These are phyloP conservation scores for Leptatherina wallacei DNA, from an alignment of 2,797 vertebrate species.

Conservation along the genomic window DNA sequence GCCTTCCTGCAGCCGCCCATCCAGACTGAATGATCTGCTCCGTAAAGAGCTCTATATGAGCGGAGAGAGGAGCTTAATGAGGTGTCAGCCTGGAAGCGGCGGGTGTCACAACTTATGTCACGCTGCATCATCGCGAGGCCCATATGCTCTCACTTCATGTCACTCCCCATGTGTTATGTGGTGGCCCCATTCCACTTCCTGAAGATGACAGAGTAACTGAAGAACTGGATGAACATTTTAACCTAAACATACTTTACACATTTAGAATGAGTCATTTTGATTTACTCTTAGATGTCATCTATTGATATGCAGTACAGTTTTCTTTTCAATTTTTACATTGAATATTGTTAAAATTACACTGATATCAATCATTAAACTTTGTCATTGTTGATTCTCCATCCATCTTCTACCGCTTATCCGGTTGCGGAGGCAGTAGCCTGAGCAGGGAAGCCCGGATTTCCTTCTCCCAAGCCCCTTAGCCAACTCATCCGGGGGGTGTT, in stretches of 20 bases:
- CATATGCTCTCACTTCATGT: constrained; percentile 29
- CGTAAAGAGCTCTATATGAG: background rate
- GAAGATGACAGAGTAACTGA: background rate
- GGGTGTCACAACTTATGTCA: constrained; percentile 40
- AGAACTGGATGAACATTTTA: background rate
- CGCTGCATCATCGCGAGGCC: constrained; percentile 19
- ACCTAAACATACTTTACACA: background rate
- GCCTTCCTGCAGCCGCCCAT: background rate
- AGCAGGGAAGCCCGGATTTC: no score
- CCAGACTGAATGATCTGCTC: constrained; percentile 2
- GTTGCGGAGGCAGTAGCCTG: no score
- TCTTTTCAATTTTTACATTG: background rate
- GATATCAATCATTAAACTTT: no score
- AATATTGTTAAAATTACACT: no score
- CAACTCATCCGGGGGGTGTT: no score
- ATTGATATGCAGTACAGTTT: background rate
- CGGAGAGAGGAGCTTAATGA: constrained; percentile 33
- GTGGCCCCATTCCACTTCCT: constrained; percentile 1
- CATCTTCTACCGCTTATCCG: no score
- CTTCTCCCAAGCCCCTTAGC: no score
- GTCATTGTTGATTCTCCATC: no score
- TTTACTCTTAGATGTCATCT: background rate
- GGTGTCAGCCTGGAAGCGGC: constrained; percentile 26
- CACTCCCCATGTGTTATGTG: constrained; percentile 2
- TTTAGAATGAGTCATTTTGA: no score